Evolutionary conservation across 2,888 invertebrate genomes (phyloP), one percentile per base, ranked within the genome.

Genomic region (Fragum sueziense): DNA sequence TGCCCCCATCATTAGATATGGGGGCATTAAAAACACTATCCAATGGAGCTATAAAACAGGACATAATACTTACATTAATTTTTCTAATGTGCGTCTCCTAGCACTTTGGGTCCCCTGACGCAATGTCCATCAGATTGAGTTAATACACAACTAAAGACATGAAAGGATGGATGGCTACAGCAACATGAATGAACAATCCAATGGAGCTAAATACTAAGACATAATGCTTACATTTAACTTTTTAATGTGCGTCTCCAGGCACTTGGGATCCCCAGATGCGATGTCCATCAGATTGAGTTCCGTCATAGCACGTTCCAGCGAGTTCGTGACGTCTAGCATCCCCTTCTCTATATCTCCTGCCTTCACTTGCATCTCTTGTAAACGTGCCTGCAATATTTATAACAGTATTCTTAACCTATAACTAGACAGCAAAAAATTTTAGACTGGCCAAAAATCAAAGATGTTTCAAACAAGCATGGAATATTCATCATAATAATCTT

Each of bases 51-150:
- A n/a, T n/a, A n/a, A n/a, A n/a, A n/a, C n/a, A n/a, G n/a, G n/a
- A n/a, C n/a, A n/a, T n/a, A n/a, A n/a, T n/a, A 76, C 79, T 73
- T 82, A 93, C 93, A 90, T 92, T 91, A 37, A 93, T 79, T 81
- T 91, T 92, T 77, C 91, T 91, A 70, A 93, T 87, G 73, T 91
- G 90, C 20, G 91, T 91, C 75, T 93, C 93, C n/a, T 93, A 85
- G 79, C 87, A 90, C 77, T 92, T 92, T 11, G 93, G 91, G 76
- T 93, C 93, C 1, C 92, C 93, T 47, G 89, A 89, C 51, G 90
- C 86, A 51, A 91, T 87, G 52, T 91, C 91, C 74, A 91, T 85
- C 7, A 87, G 82, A 31, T 89, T 86, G 0, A 93, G 86, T 51
- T 92, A n/a, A n/a, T n/a, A n/a, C n/a, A n/a, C n/a, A n/a, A n/a